Base-by-base conservation (phyloP, 2,797 vertebrate genomes). In the Coregonus ussuriensis region DNA sequence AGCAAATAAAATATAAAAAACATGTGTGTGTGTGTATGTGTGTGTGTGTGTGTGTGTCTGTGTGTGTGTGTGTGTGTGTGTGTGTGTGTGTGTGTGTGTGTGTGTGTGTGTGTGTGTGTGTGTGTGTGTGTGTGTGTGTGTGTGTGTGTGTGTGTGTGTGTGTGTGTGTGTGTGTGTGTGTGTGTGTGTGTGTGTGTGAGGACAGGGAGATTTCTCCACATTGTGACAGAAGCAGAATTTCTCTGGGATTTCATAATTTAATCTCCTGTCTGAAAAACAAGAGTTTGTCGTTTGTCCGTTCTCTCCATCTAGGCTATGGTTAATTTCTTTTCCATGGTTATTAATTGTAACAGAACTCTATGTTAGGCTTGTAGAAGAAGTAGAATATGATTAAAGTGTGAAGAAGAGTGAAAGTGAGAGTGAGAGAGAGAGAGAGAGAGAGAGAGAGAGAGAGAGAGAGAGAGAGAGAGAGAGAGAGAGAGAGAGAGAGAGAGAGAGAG, bases 11-110 rank as follows among this genome's bases (percentile, higher is more conserved):
- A 31, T 31, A 3, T 31, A 31, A 31, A 31, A 31, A 31, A 31
- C 21, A 21, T 21, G 74, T 69, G 75, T 81, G 79, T 73, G 75
- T 71, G 76, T 51, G 79, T 83, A 83, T 82, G 86, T 75, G 67
- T 74, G 69, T 16, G 35, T 68, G 59, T 51, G 73, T 62, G 54
- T 63, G 59, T 16, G 47, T 53, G 74, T 18, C 25, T 11, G 77
- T 11, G 35, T 51, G 74, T 18, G n/a, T 56, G 74, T 63, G 74
- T 33, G 16, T 41, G 15, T 9, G 74, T 21, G 15, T 37, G 16
- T 21, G 56, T 51, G 69, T 75, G 63, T 73, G 59, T 78, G 73
- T 72, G 47, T 74, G 82, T 59, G 67, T 66, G 70, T 72, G 77
- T n/a, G 54, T 74, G 67, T 52, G 77, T 66, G 29, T 83, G 78